Base-by-base conservation (phyloP, 2,797 vertebrate species). In the Anolis apletophallus region DNA sequence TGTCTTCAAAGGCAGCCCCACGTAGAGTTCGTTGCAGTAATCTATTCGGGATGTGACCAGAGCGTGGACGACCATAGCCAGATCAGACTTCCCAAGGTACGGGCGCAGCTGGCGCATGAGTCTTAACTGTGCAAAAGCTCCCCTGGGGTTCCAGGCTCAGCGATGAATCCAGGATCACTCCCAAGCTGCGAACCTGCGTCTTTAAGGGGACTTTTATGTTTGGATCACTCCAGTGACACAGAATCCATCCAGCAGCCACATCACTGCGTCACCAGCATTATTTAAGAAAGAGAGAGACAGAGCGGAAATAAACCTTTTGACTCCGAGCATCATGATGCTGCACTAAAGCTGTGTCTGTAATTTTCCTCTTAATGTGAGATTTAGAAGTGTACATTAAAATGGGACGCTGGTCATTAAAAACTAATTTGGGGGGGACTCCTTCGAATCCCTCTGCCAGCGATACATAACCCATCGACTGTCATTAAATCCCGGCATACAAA, bases 271-370 rank as follows among this genome's bases (percentile, higher is more conserved):
- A 50, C 34, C 8, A 34, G 55, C 12, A 61, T 52, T 21, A 74
- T 74, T 74, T 54, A 12, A 23, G 54, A 46, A 16, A 59, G 19
- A 75, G 71, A 36, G 55, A 16, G 13, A 26, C 3, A 5, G 36
- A 40, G 34, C 17, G 36, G 32, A 12, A 54, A 76, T 34, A 57
- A 71, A 16, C 93, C 3, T 32, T 75, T 86, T 21, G 10, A 93
- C 92, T 79, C 87, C 90, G 64, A 78, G 83, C 89, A 88, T 86
- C 89, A 91, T 83, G 69, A 94, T 94, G 93, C 93, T 94, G 94
- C 93, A 94, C 87, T 94, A 95, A n/a, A 96, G 95, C 88, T 57
- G 94, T 91, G 93, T 95, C 93, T 95, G 95, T 96, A 95, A 97
- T 96, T 96, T 79, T 93, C 94, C 89, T 91, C 90, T 95, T 95